Conservation (phyloP, 2,113 vertebrate genomes). For the Charina bottae region DNA sequence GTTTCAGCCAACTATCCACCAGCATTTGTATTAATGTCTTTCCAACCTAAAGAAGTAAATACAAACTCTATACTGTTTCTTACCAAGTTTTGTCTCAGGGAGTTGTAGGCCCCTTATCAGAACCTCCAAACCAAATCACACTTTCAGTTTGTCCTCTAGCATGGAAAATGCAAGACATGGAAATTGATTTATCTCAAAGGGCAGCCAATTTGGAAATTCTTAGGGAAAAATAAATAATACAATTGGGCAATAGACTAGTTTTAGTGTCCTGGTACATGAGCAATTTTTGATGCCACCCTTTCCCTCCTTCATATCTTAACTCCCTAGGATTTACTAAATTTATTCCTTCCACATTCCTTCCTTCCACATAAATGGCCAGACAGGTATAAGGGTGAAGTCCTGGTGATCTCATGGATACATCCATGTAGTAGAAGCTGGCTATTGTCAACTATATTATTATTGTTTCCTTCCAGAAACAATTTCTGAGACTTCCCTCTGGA, state of each 20-base stretch:
- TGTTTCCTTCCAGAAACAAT: not conserved
- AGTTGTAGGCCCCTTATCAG: not conserved
- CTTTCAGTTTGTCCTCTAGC: not conserved
- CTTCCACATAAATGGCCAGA: not conserved
- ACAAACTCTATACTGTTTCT: not conserved
- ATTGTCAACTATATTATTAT: not conserved
- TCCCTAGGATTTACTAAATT: not conserved
- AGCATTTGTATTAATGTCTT: not conserved
- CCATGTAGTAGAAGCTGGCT: not conserved
- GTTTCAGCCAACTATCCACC: not conserved
- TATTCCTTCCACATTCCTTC: not conserved
- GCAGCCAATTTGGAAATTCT: not conserved
- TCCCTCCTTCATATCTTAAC: not conserved
- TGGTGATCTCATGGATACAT: not conserved
- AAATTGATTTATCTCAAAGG: not conserved
- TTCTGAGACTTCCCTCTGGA: not conserved
- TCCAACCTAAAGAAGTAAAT: not conserved
- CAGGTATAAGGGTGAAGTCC: not conserved
- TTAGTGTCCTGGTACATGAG: not conserved
- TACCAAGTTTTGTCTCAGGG: not conserved
- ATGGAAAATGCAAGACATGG: not conserved
- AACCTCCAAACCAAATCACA: not conserved
- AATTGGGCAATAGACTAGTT: not conserved
- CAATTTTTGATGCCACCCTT: not conserved
- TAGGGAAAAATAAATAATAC: not conserved